phyloP scores from a whole-genome alignment of 2,888 invertebrate species.

The Amblyjoppa fuscipennis region DNA sequence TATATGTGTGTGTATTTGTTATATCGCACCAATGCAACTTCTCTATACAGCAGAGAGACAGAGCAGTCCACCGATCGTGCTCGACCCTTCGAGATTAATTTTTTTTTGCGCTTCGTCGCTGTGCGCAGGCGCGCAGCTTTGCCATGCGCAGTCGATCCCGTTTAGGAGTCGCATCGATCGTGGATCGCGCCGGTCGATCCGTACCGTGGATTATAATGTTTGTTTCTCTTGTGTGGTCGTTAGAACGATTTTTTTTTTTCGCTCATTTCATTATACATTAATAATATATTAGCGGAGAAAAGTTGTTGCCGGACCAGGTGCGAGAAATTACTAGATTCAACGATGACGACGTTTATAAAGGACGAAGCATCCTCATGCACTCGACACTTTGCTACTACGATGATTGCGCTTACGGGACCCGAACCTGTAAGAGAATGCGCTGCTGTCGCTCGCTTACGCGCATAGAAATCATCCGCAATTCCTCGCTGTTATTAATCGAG shows the following conservation, averaged over 20 bases:
- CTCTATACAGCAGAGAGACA: constrained; percentile 56
- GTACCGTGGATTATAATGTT: constrained; percentile 62
- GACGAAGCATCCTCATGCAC: constrained; percentile 25
- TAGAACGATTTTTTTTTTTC: constrained; percentile 28
- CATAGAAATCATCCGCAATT: neutral
- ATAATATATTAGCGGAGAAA: constrained; percentile 40
- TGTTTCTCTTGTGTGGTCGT: constrained; percentile 36
- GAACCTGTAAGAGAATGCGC: constrained; percentile 55
- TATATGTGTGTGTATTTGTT: constrained; percentile 14
- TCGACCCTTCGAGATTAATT: constrained; percentile 65
- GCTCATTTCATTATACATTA: constrained; percentile 12
- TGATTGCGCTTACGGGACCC: constrained; percentile 53
- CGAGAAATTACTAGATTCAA: constrained; percentile 40
- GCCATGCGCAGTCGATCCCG: constrained; percentile 50
- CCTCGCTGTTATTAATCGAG: neutral
- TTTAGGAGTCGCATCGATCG: constrained; percentile 66
- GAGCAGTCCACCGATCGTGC: constrained; percentile 62
- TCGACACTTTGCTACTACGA: constrained; percentile 41
- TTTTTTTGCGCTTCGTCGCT: constrained; percentile 34
- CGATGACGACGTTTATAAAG: constrained; percentile 42
- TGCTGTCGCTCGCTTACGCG: neutral
- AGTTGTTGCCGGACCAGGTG: constrained; percentile 46
- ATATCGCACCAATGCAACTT: constrained; percentile 52
- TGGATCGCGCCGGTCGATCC: constrained; percentile 53
- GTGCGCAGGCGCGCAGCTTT: constrained; percentile 22